These are phyloP conservation scores for Lasioglossum villosulum DNA, from an alignment of 2,888 invertebrate genomes.

Conservation along the genomic window DNA sequence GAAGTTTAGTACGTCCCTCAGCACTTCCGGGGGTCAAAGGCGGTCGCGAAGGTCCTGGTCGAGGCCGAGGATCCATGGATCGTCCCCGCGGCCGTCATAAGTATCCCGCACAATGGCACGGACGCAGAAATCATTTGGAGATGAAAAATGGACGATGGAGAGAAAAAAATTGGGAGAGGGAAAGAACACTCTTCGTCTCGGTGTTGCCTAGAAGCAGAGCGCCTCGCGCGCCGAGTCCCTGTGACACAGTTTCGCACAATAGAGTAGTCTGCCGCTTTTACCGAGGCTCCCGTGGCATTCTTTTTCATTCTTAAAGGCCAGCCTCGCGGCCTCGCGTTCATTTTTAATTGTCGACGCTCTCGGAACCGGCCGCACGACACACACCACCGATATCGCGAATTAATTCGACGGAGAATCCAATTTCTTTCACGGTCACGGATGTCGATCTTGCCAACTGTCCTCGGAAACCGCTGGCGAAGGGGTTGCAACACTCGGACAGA, in stretches of 20 bases:
- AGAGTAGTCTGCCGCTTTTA: slow-evolving; percentile 58
- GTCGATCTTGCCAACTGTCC: neutral
- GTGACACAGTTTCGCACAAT: slow-evolving; percentile 72
- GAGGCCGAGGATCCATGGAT: neutral
- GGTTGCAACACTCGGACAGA: neutral
- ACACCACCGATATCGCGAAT: neutral
- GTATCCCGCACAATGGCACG: slow-evolving; percentile 37
- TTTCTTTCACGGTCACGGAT: neutral
- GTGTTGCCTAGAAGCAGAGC: slow-evolving; percentile 46
- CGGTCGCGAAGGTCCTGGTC: neutral
- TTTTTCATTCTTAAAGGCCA: slow-evolving; percentile 56
- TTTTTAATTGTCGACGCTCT: slow-evolving; percentile 50
- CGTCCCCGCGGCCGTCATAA: neutral
- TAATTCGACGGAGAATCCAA: neutral
- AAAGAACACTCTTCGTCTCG: slow-evolving; percentile 52
- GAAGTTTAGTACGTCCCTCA: neutral
- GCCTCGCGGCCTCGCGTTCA: slow-evolving; percentile 34
- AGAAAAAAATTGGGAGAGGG: neutral
- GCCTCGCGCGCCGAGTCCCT: slow-evolving; percentile 55
- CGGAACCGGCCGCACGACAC: neutral
- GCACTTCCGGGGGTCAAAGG: neutral
- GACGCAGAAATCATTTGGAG: slow-evolving; percentile 55
- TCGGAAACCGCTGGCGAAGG: neutral
- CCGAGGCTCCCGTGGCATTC: slow-evolving; percentile 41
- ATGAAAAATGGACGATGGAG: slow-evolving; percentile 54